A percentile compares a stretch with the other conserved stretches of the same genome.
Conservation (phyloP, 92 coral and sea anemone genomes). For the Phymanthus crucifer region DNA sequence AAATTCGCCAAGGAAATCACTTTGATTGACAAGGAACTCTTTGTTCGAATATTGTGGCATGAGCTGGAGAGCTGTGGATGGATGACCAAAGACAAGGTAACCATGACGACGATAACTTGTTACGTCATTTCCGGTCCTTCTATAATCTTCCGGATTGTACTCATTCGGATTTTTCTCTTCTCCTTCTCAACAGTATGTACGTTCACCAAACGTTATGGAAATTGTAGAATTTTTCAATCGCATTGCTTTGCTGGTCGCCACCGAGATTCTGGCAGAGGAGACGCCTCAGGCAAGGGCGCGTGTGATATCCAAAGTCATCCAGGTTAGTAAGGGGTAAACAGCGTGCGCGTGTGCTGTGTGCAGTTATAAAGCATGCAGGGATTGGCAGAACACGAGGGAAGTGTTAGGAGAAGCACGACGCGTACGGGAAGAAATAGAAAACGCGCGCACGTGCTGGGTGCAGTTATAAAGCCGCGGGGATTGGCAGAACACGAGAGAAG, state of each 20-base stretch:
- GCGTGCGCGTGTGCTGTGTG: too few species aligned
- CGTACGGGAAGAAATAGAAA: too few species aligned
- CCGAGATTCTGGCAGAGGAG: conserved; percentile 87
- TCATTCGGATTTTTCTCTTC: neutral
- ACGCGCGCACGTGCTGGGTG: too few species aligned
- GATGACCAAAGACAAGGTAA: conserved; percentile 99
- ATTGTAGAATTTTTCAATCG: conserved; percentile 98
- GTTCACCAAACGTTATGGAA: conserved; percentile 94
- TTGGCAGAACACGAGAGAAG: too few species aligned
- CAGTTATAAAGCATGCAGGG: too few species aligned
- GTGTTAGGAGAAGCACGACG: too few species aligned
- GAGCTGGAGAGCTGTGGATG: conserved; percentile 97
- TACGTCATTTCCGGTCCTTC: neutral
- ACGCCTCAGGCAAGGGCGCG: conserved; percentile 77
- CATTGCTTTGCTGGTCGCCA: conserved; percentile 87
- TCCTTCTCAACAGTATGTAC: conserved; percentile 62
- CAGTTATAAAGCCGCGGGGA: too few species aligned
- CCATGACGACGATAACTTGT: neutral
- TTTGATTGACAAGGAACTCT: conserved; percentile 92
- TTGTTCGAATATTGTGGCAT: conserved; percentile 91
- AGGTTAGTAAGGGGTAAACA: conserved; percentile 41
- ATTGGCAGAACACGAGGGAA: too few species aligned
- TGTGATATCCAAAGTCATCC: conserved; percentile 89
- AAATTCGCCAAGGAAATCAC: too few species aligned
- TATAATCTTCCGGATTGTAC: neutral